Evolutionary conservation across 2,113 vertebrate genomes (phyloP).

Genomic region (Gobius niger): DNA sequence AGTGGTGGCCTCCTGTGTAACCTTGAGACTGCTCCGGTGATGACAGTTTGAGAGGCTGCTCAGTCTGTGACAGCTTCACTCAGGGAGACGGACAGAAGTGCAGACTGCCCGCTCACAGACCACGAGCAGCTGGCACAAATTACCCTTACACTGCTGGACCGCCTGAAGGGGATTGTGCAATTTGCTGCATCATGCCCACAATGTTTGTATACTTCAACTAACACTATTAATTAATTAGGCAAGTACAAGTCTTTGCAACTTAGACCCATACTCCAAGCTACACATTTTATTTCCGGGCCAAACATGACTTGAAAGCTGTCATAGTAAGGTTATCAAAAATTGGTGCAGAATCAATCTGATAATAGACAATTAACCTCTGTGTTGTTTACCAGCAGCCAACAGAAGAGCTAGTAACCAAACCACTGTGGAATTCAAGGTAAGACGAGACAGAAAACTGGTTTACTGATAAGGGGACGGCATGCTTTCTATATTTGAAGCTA

Average conservation of each 20-base stretch:
- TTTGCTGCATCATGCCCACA: constrained; percentile 50
- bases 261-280: background rate
- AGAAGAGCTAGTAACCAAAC: no score
- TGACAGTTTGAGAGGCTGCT: constrained; percentile 29
- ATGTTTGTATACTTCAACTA: constrained; percentile 1
- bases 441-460: background rate
- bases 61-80: constrained; percentile 16
- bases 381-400: no score
- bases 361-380: no score
- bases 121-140: constrained; percentile 32
- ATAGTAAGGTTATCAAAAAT: no score
- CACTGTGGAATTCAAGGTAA: no score
- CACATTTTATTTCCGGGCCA: no score
- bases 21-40: constrained; percentile 49
- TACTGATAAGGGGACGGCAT: constrained; percentile 13
- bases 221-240: background rate
- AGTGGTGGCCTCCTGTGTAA: constrained; percentile 28
- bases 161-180: background rate
- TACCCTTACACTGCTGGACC: constrained; percentile 15
- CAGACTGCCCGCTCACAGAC: constrained; percentile 28
- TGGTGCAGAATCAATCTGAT: no score
- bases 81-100: constrained; percentile 26
- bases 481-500: background rate
- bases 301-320: no score
- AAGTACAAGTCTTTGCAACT: background rate